Base-by-base conservation (phyloP, 2,113 vertebrate genomes). In the Lasiurus borealis region DNA sequence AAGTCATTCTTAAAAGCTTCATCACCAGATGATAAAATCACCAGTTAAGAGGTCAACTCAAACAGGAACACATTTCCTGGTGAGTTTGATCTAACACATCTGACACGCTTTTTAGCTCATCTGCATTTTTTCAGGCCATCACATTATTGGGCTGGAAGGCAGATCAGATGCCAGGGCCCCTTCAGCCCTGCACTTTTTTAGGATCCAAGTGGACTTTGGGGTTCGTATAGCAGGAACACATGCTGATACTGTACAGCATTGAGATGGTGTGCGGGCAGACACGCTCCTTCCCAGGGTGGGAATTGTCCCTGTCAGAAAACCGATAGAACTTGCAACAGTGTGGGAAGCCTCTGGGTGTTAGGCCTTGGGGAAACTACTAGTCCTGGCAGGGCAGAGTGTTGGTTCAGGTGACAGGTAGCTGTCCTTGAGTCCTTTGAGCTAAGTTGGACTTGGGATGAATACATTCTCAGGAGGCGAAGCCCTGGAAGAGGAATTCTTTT, bases 11-110 rank as follows among this genome's bases (percentile, higher is more conserved):
- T 27, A 77, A 90, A 84, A 95, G 46, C 23, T 66, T 85, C 16
- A 68, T 85, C 73, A 81, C 25, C 57, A 68, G n/a, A 25, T 85
- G 69, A 90, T 76, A 62, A 93, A 94, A 69, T 73, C 29, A 71
- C 29, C 62, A 40, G 68, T 87, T 21, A 85, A 75, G 80, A 89
- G 69, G 18, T 75, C 48, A 76, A 5, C n/a, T 71, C 57, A 52
- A 21, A n/a, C 23, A 54, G 31, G 68, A n/a, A 52, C 0, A 2
- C 36, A 21, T 93, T 13, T 21, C 29, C 48, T 31, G 69, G 52
- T 40, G 57, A 40, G 6, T 91, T 68, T 21, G 46, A 40, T 84
- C 6, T 46, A 25, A 80, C 36, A 46, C 6, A 2, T 48, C 44
- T 21, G 36, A 7, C 36, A 36, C 44, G 9, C 57, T 73, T 91